A percentile compares a stretch with the other conserved stretches of the same genome.
Evolutionary conservation across 2,888 invertebrate genomes (phyloP).

Genomic region (Caenorhabditis wallacei): DNA sequence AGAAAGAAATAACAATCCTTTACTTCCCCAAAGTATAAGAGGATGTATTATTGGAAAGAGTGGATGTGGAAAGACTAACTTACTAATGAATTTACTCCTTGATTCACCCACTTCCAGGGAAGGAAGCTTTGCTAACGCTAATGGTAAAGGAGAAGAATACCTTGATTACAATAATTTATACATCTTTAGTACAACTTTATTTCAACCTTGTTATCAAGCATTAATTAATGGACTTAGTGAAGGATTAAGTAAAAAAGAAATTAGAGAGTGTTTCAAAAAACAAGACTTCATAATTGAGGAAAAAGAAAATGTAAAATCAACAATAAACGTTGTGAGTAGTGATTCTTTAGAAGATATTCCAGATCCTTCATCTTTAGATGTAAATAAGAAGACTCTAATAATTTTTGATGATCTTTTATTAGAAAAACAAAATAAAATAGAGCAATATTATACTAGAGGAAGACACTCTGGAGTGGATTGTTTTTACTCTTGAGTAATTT

Average conservation of each 20-base stretch:
- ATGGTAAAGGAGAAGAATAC: constrained; percentile 62
- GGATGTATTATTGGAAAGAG: constrained; percentile 75
- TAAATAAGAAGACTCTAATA: constrained; percentile 28
- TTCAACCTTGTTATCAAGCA: constrained; percentile 74
- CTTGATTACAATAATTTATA: constrained; percentile 72
- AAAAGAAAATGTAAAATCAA: background rate
- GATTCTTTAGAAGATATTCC: constrained; percentile 26
- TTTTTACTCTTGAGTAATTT: too few species aligned
- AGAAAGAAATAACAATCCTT: constrained; percentile 68
- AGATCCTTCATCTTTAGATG: constrained; percentile 23
- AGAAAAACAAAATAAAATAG: too few species aligned
- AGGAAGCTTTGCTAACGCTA: too few species aligned
- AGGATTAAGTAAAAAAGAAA: constrained; percentile 69
- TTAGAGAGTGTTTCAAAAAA: constrained; percentile 2
- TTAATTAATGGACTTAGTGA: constrained; percentile 67
- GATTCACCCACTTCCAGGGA: too few species aligned
- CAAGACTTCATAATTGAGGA: constrained; percentile 6
- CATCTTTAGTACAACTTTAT: constrained; percentile 73
- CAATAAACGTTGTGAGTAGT: constrained; percentile 16
- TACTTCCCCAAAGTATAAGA: constrained; percentile 70
- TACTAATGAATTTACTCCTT: constrained; percentile 72
- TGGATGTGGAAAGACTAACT: constrained; percentile 75
- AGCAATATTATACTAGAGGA: too few species aligned
- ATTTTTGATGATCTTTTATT: constrained; percentile 28
- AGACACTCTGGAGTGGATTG: too few species aligned